Evolutionary conservation across 2,113 vertebrate genomes (phyloP), one percentile per base, ranked within the genome.

Genomic region (Menura novaehollandiae): DNA sequence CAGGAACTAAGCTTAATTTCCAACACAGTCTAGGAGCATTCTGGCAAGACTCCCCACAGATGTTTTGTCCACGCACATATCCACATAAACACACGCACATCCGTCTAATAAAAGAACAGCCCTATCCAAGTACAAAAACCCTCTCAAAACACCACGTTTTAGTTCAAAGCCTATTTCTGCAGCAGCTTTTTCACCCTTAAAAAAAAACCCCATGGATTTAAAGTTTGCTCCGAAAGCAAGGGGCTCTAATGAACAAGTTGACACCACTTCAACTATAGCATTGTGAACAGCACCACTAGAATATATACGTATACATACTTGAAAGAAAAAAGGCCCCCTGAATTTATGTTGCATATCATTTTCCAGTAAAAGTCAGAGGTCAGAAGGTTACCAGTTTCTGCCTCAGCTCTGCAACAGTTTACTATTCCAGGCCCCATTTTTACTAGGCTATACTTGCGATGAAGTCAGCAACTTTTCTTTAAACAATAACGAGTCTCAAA

Each of bases 341-440:
- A 97, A 98, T 98, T 98, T 98, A 97, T 96, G 97, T 97, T 97
- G 97, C 97, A 91, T 98, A 97, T 97, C 97, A 97, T 97, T 97
- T 98, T 94, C 97, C 97, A 96, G 96, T 96, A 98, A 98, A 98
- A 98, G 97, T 97, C 97, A 98, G 97, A 98, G 98, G 97, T 97
- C 97, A 97, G 91, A 90, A 96, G 98, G 98, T 98, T 94, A 97
- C 97, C 97, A 95, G 94, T 98, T 97, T 97, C 97, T 97, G 96
- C 96, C 96, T 98, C 96, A 92, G 96, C 95, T 97, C 97, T 95
- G 95, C 95, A 97, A 97, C 87, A 95, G 96, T 98, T 97, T 97
- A 97, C 98, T 97, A 94, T 96, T 97, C 95, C 73, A 91, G 97
- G 93, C 94, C 97, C 86, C 94, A 20, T 95, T 98, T 98, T 98